Evolutionary conservation across 2,113 vertebrate species (phyloP).

Genomic region (Sapajus apella): DNA sequence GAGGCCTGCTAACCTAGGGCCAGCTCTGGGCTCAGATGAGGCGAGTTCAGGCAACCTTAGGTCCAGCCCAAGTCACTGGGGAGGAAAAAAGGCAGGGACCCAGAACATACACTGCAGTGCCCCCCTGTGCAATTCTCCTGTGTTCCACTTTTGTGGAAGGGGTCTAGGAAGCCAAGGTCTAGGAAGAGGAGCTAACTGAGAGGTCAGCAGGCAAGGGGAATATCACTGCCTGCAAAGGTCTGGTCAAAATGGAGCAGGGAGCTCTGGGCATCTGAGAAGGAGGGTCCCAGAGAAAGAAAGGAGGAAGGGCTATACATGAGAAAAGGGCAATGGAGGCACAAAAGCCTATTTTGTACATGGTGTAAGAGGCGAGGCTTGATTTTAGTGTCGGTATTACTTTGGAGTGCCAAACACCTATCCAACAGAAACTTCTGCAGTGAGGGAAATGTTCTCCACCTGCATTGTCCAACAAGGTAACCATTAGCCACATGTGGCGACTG

Average conservation of each 20-base stretch:
- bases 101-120: background rate
- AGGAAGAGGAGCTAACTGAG: background rate
- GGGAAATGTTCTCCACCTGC: background rate
- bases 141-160: background rate
- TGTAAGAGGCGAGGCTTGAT: background rate
- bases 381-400: background rate
- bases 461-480: background rate
- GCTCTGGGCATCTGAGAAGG: background rate
- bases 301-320: background rate
- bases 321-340: background rate
- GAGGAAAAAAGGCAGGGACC: background rate
- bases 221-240: fast-evolving
- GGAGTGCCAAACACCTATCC: background rate
- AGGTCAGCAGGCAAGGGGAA: background rate
- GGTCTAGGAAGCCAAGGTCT: too few relatives aligned
- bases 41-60: background rate
- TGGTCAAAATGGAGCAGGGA: fast-evolving
- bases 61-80: background rate
- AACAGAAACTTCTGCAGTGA: background rate
- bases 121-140: fast-evolving
- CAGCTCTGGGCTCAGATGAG: background rate
- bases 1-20: background rate
- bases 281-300: background rate
- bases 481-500: background rate
- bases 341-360: background rate